Evolutionary conservation across 92 coral and sea anemone genomes (phyloP).

Genomic region (Blastomussa wellsi): DNA sequence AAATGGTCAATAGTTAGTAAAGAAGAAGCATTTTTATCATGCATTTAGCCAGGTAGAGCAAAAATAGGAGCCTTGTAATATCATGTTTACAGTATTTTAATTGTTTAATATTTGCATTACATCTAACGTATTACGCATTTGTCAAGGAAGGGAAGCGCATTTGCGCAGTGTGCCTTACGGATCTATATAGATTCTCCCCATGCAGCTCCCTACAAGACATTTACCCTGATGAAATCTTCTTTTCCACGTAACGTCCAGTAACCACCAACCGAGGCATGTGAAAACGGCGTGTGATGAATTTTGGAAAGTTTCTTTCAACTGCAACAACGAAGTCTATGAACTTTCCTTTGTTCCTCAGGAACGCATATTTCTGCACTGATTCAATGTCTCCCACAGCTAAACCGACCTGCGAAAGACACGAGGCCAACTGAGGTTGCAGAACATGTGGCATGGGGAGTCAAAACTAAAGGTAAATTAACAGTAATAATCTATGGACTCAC

Average conservation of each 20-base stretch:
- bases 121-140: not conserved
- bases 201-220: not conserved
- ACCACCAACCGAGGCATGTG: constrained; percentile 41
- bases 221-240: constrained; percentile 22
- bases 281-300: constrained; percentile 47
- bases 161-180: too few relatives aligned
- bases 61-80: not conserved
- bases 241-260: constrained; percentile 14
- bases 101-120: not conserved
- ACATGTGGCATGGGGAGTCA: not conserved
- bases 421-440: not conserved
- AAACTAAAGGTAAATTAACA: too few relatives aligned
- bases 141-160: too few relatives aligned
- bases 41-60: not conserved
- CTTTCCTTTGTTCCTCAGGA: constrained; percentile 48
- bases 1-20: not conserved
- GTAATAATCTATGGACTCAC: too few relatives aligned
- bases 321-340: constrained; percentile 28
- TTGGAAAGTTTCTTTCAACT: constrained; percentile 50
- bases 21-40: not conserved
- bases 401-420: constrained; percentile 48
- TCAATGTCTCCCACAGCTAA: constrained; percentile 80
- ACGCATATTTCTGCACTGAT: constrained; percentile 61
- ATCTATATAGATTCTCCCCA: not conserved
- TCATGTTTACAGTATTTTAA: not conserved